Evolutionary conservation across 2,797 vertebrate species (phyloP).

Genomic region (Platalea minor): DNA sequence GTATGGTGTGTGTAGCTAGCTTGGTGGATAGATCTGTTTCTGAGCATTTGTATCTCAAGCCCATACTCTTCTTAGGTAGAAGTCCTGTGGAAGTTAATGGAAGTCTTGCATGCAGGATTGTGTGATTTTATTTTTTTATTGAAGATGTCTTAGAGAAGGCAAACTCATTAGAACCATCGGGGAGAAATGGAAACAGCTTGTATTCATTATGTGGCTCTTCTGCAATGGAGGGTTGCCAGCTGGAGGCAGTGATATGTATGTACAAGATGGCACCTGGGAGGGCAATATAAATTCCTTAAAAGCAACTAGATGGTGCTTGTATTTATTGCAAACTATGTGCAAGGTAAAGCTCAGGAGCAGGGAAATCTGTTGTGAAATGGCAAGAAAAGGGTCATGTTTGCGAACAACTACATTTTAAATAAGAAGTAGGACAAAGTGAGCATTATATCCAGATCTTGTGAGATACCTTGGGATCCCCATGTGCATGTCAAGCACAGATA

Average conservation of each 20-base stretch:
- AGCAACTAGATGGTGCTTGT: not conserved
- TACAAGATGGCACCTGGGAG: constrained; percentile 8
- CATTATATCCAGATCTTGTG: not conserved
- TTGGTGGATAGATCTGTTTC: not conserved
- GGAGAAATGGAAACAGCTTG: constrained; percentile 3
- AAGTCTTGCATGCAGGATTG: not conserved
- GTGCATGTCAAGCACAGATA: not conserved
- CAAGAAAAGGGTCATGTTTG: not conserved
- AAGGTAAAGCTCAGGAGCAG: not conserved
- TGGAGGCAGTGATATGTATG: not conserved
- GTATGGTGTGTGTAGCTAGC: not conserved
- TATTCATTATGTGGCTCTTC: not conserved
- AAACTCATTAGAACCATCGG: not conserved
- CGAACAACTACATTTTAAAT: not conserved
- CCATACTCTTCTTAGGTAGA: not conserved
- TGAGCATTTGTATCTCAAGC: not conserved
- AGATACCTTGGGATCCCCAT: not conserved
- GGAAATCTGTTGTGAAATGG: not conserved
- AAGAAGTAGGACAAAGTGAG: not conserved
- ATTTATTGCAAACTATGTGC: not conserved
- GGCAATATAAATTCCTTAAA: constrained; percentile 17
- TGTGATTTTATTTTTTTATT: not conserved
- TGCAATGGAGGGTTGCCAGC: constrained; percentile 21
- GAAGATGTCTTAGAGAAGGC: not conserved
- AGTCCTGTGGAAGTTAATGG: not conserved